Evolutionary conservation across 2,888 invertebrate genomes (phyloP).

Genomic region (Nasonia oneida): DNA sequence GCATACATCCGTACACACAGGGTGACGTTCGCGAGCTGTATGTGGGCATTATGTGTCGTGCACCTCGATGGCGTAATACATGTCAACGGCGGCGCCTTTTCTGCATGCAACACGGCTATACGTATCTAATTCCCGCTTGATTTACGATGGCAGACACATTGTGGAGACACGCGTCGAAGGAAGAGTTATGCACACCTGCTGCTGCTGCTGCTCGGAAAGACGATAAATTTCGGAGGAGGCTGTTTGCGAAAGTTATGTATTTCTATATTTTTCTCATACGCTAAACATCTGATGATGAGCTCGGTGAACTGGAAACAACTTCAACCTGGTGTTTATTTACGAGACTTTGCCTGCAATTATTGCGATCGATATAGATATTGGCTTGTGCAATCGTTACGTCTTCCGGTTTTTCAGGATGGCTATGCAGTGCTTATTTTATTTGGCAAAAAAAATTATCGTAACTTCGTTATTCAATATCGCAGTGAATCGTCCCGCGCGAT

Average conservation of each 20-base stretch:
- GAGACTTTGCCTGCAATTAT: neutral
- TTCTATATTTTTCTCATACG: no score
- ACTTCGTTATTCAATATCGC: neutral
- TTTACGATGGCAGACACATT: neutral
- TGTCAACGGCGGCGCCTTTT: conserved; percentile 5
- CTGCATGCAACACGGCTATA: neutral
- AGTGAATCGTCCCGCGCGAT: neutral
- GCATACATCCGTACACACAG: no score
- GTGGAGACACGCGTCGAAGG: no score
- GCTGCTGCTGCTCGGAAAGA: no score
- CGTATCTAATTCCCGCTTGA: neutral
- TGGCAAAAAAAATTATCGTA: neutral
- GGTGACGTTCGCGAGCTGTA: neutral
- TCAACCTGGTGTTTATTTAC: neutral
- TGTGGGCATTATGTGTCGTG: neutral
- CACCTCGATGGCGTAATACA: conserved; percentile 7
- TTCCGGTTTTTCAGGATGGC: neutral
- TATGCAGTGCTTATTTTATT: neutral
- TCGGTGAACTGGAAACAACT: neutral
- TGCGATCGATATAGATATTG: neutral
- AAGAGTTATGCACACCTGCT: no score
- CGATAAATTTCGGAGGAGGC: neutral
- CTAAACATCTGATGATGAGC: neutral
- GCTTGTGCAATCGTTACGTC: neutral
- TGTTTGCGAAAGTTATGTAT: no score